Conservation (phyloP, 2,113 vertebrate species). For the Circaetus gallicus region DNA sequence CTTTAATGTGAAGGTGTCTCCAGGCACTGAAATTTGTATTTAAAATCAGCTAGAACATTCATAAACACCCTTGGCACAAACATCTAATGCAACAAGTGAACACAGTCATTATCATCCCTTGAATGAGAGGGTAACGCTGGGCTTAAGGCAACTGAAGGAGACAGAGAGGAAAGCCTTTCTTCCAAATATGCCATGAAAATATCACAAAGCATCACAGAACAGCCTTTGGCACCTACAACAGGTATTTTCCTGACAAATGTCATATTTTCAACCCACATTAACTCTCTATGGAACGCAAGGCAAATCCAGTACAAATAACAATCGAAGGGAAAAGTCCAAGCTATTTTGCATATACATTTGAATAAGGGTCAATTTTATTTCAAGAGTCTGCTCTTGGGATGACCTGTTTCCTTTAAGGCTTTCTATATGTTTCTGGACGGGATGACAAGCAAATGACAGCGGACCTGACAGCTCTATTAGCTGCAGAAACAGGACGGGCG, state of each 20-base stretch:
- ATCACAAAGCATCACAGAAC: neutral
- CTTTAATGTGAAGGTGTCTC: neutral
- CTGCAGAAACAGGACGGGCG: constrained; percentile 17
- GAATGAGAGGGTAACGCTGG: neutral
- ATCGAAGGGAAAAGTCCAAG: neutral
- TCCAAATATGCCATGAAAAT: neutral
- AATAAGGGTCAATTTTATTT: constrained; percentile 8
- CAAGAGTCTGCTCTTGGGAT: neutral
- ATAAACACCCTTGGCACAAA: neutral
- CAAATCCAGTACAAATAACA: neutral
- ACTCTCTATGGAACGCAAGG: neutral
- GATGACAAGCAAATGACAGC: constrained; percentile 48
- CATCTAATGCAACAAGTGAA: neutral
- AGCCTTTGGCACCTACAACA: neutral
- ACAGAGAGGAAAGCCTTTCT: neutral
- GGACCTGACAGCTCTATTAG: constrained; percentile 70
- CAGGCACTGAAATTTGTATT: neutral
- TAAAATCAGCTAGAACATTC: neutral
- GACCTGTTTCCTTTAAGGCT: constrained; percentile 34
- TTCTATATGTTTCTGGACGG: neutral
- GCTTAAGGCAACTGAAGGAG: neutral
- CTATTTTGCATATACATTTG: neutral
- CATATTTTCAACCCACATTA: neutral
- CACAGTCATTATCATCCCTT: neutral
- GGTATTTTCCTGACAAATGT: neutral